Base-by-base conservation (phyloP, 2,888 invertebrate species). In the Cynaeus angustus region DNA sequence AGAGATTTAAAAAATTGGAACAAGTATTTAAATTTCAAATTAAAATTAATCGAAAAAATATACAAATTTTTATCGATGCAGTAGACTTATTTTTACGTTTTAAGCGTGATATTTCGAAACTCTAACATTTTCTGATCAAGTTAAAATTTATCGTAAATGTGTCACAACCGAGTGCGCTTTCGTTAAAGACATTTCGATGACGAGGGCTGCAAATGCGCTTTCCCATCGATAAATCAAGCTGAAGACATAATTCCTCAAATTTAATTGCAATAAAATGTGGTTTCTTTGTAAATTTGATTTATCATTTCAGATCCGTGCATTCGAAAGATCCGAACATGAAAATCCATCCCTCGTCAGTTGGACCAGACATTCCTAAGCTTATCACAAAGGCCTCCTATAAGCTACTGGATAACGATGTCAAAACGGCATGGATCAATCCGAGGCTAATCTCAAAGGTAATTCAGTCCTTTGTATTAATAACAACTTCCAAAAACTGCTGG, bases 381-480 rank as follows among this genome's bases (percentile, higher is more conserved):
- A 85, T 86, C 77, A 85, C 86, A 76, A 87, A 87, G 80, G 84
- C 85, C 72, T 84, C 87, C 26, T 87, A 87, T 76, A 85, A 86
- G 78, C 86, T 87, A 76, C 84, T 88, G 80, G 88, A 88, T 82
- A 88, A 88, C 81, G 88, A 88, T 80, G 87, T 88, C 84, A 87
- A 88, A 83, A 87, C 87, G 78, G 86, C 87, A 71, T 88, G 88
- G 88, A 88, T 88, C 82, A 88, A 88, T 85, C 88, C 88, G 56
- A 86, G 88, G 75, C 83, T 88, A 74, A 87, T 88, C 80, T 88
- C 88, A 55, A 88, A 87, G 87, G 88, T 88, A 83, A 85, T 85
- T 83, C 65, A 41, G 41, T 67, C 33, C 30, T 28, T 59, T 55
- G 52, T 66, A 28, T 55, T 33, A 41, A 41, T 50, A 21, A 55